Conservation (phyloP, 2,113 vertebrate genomes). For the Erythrocercus mccallii region DNA sequence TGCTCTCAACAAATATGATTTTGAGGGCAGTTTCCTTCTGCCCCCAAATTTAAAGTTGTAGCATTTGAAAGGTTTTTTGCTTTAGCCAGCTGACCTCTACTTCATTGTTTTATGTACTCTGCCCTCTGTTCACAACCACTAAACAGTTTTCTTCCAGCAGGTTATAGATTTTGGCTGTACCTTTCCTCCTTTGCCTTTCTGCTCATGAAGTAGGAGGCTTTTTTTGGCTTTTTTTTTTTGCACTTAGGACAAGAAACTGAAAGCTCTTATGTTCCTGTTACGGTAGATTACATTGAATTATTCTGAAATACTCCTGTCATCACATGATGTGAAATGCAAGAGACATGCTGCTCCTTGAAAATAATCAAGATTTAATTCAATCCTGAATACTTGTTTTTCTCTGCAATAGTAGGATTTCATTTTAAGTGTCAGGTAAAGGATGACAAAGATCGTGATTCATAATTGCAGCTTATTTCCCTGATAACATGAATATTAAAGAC, state of each 20-base stretch:
- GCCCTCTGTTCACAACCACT: neutral
- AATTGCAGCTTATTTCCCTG: constrained; percentile 10
- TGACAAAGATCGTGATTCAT: neutral
- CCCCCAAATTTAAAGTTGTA: neutral
- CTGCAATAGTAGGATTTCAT: neutral
- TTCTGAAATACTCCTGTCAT: neutral
- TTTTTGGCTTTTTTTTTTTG: neutral
- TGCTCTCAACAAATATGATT: neutral
- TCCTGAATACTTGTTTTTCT: neutral
- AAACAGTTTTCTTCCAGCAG: neutral
- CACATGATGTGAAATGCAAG: constrained; percentile 1
- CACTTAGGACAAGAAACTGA: neutral
- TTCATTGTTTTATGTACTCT: too few relatives aligned
- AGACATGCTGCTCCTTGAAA: constrained; percentile 4
- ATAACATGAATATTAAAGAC: neutral
- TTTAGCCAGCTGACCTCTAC: neutral
- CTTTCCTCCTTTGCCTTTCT: neutral
- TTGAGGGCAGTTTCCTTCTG: neutral
- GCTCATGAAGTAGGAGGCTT: neutral
- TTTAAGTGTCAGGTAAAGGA: neutral
- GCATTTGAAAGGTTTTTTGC: neutral
- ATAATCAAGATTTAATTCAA: constrained; percentile 1
- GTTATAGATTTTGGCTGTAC: neutral
- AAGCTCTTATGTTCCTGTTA: neutral
- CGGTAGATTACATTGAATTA: neutral